Evolutionary conservation across 1,140 invertebrate genomes (phyloP).

Genomic region (Monomorium pharaonis): DNA sequence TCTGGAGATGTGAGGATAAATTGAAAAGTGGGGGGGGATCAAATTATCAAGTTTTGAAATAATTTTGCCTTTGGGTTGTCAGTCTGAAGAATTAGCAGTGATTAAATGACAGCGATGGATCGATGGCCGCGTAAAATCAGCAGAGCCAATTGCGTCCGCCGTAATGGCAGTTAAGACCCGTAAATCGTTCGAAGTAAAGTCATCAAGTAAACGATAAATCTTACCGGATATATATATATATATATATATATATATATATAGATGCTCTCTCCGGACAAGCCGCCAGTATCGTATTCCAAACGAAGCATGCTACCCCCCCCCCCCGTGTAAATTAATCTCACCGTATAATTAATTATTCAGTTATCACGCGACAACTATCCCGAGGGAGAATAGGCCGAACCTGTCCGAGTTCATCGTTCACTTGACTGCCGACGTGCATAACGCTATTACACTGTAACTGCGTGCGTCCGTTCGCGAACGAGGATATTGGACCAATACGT

Average conservation of each 20-base stretch:
- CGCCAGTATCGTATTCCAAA: conserved; percentile 63
- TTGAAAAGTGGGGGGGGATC: not conserved
- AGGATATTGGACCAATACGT: conserved; percentile 15
- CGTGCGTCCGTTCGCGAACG: conserved; percentile 2
- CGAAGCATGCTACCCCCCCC: conserved; percentile 50
- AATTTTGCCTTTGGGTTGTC: conserved; percentile 16
- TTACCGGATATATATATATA: conserved; percentile 22
- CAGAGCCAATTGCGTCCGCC: conserved; percentile 33
- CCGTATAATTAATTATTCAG: conserved; percentile 80
- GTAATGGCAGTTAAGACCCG: conserved; percentile 52
- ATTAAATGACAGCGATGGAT: conserved; percentile 35
- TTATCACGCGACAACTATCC: conserved; percentile 76
- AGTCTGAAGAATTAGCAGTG: conserved; percentile 8
- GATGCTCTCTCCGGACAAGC: conserved; percentile 36
- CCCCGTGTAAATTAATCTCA: conserved; percentile 73
- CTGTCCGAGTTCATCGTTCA: conserved; percentile 70
- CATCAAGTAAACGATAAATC: conserved; percentile 73
- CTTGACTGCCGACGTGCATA: conserved; percentile 47
- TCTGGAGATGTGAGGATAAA: not conserved
- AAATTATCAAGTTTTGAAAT: conserved; percentile 6
- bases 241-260: not conserved
- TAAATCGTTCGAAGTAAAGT: conserved; percentile 71
- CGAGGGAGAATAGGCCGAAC: conserved; percentile 64
- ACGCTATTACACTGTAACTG: conserved; percentile 26
- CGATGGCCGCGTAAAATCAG: conserved; percentile 25